phyloP scores from a whole-genome alignment of 2,797 vertebrate species.

The Epinephelus coioides region DNA sequence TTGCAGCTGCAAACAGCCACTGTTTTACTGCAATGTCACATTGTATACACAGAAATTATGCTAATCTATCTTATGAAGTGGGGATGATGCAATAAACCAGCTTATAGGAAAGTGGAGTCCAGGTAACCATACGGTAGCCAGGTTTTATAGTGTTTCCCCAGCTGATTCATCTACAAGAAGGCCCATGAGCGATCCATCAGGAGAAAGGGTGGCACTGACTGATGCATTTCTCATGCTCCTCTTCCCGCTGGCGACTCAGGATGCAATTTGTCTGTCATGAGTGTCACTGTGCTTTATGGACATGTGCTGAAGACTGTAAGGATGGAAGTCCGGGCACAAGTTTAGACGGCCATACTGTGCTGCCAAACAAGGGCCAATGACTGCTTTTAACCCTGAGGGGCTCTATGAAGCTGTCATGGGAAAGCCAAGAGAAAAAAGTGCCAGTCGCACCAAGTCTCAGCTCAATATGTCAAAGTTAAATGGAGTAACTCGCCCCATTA shows the following conservation, averaged over 20 bases:
- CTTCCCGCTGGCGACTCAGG: slow-evolving; percentile 64
- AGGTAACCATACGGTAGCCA: slow-evolving; percentile 48
- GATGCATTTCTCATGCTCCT: slow-evolving; percentile 69
- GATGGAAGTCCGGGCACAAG: slow-evolving; percentile 57
- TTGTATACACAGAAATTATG: slow-evolving; percentile 50
- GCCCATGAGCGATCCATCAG: slow-evolving; percentile 69
- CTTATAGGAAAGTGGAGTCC: slow-evolving; percentile 33
- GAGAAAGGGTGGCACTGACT: slow-evolving; percentile 63
- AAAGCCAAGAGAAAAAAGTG: slow-evolving; percentile 44
- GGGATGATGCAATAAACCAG: slow-evolving; percentile 42
- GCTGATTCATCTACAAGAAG: slow-evolving; percentile 63
- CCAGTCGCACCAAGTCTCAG: slow-evolving; percentile 22
- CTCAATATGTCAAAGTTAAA: slow-evolving; percentile 54
- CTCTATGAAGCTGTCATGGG: slow-evolving; percentile 51
- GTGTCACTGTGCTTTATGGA: slow-evolving; percentile 69
- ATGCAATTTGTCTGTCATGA: slow-evolving; percentile 77
- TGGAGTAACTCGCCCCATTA: slow-evolving; percentile 36
- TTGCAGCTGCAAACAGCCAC: slow-evolving; percentile 49
- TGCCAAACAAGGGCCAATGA: slow-evolving; percentile 56
- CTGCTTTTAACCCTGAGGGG: slow-evolving; percentile 65
- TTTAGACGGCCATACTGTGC: slow-evolving; percentile 46
- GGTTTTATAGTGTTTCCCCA: slow-evolving; percentile 67
- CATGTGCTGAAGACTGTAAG: slow-evolving; percentile 63
- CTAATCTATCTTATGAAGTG: slow-evolving; percentile 50
- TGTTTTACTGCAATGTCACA: slow-evolving; percentile 50